A percentile compares a stretch with the other conserved stretches of the same genome.
Conservation (phyloP, 2,113 vertebrate genomes). For the Cynoglossus semilaevis region DNA sequence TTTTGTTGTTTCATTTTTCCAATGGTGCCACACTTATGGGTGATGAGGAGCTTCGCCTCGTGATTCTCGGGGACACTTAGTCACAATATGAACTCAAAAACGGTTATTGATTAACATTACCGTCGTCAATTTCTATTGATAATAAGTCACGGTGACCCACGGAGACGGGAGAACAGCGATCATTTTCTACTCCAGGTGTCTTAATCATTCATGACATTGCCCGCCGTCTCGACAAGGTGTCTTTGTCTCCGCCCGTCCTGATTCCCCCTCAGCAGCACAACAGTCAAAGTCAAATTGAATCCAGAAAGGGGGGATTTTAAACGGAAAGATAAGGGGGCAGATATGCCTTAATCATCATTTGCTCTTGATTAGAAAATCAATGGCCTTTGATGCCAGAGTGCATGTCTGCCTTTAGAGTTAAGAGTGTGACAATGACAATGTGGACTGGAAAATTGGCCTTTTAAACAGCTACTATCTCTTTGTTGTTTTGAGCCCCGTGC, state of each 20-base stretch:
- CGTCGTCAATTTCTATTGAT: slow-evolving; percentile 21
- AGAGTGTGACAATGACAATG: slow-evolving; percentile 78
- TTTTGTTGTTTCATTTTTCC: slow-evolving; percentile 35
- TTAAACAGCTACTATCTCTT: slow-evolving; percentile 73
- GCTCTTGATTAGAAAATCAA: slow-evolving; percentile 81
- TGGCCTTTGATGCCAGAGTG: slow-evolving; percentile 78
- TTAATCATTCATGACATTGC: slow-evolving; percentile 66
- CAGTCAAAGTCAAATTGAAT: slow-evolving; percentile 74
- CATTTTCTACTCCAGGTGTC: slow-evolving; percentile 51
- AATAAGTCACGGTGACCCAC: slow-evolving; percentile 35
- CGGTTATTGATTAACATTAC: slow-evolving; percentile 29
- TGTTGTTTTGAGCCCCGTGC: slow-evolving; percentile 68
- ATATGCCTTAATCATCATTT: slow-evolving; percentile 81
- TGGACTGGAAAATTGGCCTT: slow-evolving; percentile 75
- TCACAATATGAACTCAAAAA: slow-evolving; percentile 29
- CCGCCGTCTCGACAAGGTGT: slow-evolving; percentile 70
- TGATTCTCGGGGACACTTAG: slow-evolving; percentile 1
- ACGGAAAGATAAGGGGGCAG: slow-evolving; percentile 75
- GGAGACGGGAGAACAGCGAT: slow-evolving; percentile 41
- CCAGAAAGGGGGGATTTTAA: slow-evolving; percentile 76
- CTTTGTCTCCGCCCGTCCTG: slow-evolving; percentile 69
- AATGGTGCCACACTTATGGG: slow-evolving; percentile 22
- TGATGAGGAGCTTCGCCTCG: slow-evolving; percentile 21
- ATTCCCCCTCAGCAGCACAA: slow-evolving; percentile 61
- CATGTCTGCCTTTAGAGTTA: slow-evolving; percentile 76